Evolutionary conservation across 1,140 invertebrate genomes (phyloP), one percentile per base, ranked within the genome.

Genomic region (Pomacea maculata): DNA sequence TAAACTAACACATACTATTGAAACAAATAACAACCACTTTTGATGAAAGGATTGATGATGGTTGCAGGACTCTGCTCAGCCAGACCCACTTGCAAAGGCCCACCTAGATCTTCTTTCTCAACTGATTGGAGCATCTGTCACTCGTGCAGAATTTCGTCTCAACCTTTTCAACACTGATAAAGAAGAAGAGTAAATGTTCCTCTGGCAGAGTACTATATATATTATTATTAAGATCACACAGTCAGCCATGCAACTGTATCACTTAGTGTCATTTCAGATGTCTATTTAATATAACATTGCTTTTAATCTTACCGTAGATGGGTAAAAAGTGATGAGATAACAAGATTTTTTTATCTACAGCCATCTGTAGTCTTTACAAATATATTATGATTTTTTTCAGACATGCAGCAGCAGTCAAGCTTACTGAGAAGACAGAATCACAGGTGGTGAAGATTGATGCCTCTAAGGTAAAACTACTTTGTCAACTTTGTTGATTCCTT

Each of bases 71-170:
- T 83, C 84, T n/a, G 83, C 79, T 52, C 84, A 82, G 25, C 90
- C 90, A 21, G 87, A 92, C 86, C 90, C 90, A 52, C 65, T 88
- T 63, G 89, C 90, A 55, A 91, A 90, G 82, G 90, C 89, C 54
- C 91, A 92, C 75, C 87, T 92, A 72, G 90, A 91, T 84, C 86
- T 92, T 9, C 82, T 92, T 14, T 90, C 88, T 64, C 86, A 88
- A 63, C 84, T 92, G 12, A 90, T 92, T 75, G 90, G 91, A 45
- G 86, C 86, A 52, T 80, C 65, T 61, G 86, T 86, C 71, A 86
- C 85, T 6, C 83, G 80, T 80, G 86, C 87, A 83, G 88, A 88
- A 75, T 90, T 92, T 80, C 81, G 89, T 74, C 85, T 92, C 10
- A 92, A 92, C 81, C 79, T 92, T 0, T 92, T 92, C 80, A 89